Conservation (phyloP, 2,888 invertebrate species). For the Hirudinaria manillensis region DNA sequence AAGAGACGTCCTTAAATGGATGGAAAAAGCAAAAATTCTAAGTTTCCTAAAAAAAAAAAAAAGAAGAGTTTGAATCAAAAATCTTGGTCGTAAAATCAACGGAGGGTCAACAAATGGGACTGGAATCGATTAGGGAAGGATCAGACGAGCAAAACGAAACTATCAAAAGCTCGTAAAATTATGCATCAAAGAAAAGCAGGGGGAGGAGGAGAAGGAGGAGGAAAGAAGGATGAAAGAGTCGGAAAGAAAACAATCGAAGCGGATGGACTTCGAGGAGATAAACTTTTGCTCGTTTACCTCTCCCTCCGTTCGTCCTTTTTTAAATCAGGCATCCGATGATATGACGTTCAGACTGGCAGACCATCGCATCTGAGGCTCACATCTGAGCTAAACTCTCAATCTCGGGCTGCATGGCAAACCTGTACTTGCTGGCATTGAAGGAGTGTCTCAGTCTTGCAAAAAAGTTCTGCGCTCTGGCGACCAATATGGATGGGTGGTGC, state of each 20-base stretch:
- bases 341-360: not conserved
- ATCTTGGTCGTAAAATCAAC: not conserved
- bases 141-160: too few species aligned
- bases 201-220: not conserved
- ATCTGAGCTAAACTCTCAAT: slow-evolving; percentile 38
- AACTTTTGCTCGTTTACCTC: not conserved
- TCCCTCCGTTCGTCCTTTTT: too few species aligned
- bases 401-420: slow-evolving; percentile 40
- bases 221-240: slow-evolving; percentile 13
- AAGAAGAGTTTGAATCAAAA: not conserved
- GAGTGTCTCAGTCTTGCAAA: slow-evolving; percentile 35
- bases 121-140: not conserved
- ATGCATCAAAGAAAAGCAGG: not conserved
- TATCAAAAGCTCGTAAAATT: too few species aligned
- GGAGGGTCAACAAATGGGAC: not conserved
- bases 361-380: not conserved
- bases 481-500: slow-evolving; percentile 81
- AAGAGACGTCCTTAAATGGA: not conserved
- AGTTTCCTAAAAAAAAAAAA: not conserved
- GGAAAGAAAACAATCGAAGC: not conserved
- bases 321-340: not conserved
- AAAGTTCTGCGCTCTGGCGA: slow-evolving; percentile 45
- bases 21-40: slow-evolving; percentile 1
- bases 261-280: slow-evolving; percentile 10
- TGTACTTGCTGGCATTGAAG: slow-evolving; percentile 38